A percentile compares a stretch with the other conserved stretches of the same genome.
These are phyloP conservation scores for Hystrix cristata DNA, from an alignment of 2,113 vertebrate species.

Conservation along the genomic window DNA sequence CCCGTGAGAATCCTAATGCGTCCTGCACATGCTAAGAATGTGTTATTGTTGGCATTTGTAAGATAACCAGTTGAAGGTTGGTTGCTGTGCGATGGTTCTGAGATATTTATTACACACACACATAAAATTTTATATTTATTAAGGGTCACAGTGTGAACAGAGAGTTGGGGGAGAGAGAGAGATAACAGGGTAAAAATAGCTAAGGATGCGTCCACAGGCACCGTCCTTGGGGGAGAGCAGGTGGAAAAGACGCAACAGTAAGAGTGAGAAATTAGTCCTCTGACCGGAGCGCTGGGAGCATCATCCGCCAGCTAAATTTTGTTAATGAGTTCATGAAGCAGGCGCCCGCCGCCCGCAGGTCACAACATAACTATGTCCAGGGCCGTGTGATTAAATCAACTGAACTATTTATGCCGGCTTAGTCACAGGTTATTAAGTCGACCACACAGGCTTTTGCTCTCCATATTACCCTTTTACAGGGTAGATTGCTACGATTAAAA, in stretches of 20 bases:
- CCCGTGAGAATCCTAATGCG: background rate
- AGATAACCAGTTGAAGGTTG: background rate
- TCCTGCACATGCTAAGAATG: background rate
- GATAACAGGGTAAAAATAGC: slow-evolving; percentile 78
- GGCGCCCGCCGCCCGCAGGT: background rate
- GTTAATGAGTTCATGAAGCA: slow-evolving; percentile 39
- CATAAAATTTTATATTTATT: slow-evolving; percentile 42
- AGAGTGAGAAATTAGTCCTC: slow-evolving; percentile 17
- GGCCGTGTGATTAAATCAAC: slow-evolving; percentile 23
- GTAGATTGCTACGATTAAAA: background rate
- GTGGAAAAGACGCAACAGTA: background rate
- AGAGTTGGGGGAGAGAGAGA: slow-evolving; percentile 9
- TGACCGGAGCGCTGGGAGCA: background rate
- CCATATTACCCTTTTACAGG: background rate
- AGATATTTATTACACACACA: background rate
- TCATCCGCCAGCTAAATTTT: slow-evolving; percentile 50
- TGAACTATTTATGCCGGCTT: slow-evolving; percentile 25
- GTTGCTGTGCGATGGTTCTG: background rate
- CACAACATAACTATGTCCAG: slow-evolving; percentile 53
- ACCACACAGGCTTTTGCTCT: background rate
- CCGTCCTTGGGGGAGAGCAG: slow-evolving; percentile 66
- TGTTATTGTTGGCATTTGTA: background rate
- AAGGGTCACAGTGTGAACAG: background rate
- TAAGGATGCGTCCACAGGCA: slow-evolving; percentile 42
- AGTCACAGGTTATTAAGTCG: slow-evolving; percentile 20